These are phyloP conservation scores for Seriola dumerili DNA, from an alignment of 2,113 vertebrate genomes.

Conservation along the genomic window DNA sequence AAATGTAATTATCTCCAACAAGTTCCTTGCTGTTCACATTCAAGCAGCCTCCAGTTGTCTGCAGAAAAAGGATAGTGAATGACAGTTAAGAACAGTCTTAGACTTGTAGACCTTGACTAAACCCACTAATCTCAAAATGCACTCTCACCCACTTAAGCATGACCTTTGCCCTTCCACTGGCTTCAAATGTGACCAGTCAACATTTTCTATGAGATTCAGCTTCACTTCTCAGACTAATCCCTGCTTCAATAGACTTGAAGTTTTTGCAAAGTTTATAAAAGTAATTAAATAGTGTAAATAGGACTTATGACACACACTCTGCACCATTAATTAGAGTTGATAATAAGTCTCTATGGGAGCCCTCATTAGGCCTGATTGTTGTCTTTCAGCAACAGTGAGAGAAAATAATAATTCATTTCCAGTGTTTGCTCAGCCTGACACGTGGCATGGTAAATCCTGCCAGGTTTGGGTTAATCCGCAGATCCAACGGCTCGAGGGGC, in stretches of 20 bases:
- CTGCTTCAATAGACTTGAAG: conserved; percentile 10
- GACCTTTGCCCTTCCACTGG: conserved; percentile 56
- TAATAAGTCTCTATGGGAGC: conserved; percentile 34
- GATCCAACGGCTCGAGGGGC: conserved; percentile 48
- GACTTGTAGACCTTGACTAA: conserved; percentile 51
- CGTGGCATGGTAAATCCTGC: conserved; percentile 33
- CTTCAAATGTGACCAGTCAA: conserved; percentile 23
- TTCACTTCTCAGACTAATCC: conserved; percentile 44
- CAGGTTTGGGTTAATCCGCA: conserved; percentile 61
- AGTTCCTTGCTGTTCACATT: conserved; percentile 4
- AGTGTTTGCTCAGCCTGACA: conserved; percentile 50
- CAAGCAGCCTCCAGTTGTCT: conserved; percentile 2
- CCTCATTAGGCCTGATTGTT: conserved; percentile 44
- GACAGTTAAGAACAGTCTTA: conserved; percentile 19
- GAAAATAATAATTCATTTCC: conserved; percentile 40
- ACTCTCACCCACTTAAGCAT: conserved; percentile 43
- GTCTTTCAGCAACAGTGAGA: conserved; percentile 32
- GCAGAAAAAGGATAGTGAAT: conserved; percentile 15
- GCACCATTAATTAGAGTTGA: conserved; percentile 41
- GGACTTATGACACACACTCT: conserved; percentile 4
- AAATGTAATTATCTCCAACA: conserved; percentile 16
- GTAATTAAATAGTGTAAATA: conserved; percentile 32
- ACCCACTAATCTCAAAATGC: conserved; percentile 53
- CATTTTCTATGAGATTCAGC: conserved; percentile 10
- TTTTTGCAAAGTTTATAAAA: conserved; percentile 10